phyloP scores from a whole-genome alignment of 2,888 invertebrate genomes.

The Apodemia hepburni region DNA sequence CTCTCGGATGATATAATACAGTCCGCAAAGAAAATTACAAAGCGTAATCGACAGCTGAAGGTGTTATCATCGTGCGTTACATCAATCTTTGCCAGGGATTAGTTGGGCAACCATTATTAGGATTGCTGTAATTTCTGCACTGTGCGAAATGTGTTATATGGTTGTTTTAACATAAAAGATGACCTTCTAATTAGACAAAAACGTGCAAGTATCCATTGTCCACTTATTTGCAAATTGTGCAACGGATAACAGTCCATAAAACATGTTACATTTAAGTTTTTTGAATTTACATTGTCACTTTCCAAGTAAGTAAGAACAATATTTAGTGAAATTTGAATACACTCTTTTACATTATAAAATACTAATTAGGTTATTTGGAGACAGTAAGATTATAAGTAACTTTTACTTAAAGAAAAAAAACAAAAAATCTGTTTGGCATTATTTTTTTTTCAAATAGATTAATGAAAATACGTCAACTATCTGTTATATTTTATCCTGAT shows the following conservation, averaged over 20 bases:
- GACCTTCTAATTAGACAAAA: conserved; percentile 56
- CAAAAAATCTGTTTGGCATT: no score
- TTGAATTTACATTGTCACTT: background rate
- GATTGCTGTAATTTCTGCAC: conserved; percentile 59
- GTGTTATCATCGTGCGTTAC: conserved; percentile 46
- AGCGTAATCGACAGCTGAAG: conserved; percentile 44
- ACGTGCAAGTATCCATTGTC: conserved; percentile 41
- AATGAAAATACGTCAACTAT: no score
- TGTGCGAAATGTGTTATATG: conserved; percentile 36
- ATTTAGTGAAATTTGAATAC: no score
- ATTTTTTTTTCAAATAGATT: no score
- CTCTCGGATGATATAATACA: conserved; percentile 48
- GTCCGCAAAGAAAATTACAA: conserved; percentile 52
- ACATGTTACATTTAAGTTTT: background rate
- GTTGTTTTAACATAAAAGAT: conserved; percentile 28
- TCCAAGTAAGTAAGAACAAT: background rate
- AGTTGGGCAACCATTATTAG: conserved; percentile 57
- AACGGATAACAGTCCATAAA: conserved; percentile 7
- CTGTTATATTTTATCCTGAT: no score
- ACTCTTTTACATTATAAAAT: no score
- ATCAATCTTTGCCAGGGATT: conserved; percentile 53
- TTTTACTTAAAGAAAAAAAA: no score
- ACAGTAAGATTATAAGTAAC: no score
- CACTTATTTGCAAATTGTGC: conserved; percentile 1
- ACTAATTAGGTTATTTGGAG: no score